Conservation (phyloP, 1,140 invertebrate species). For the Drosophila elegans region DNA sequence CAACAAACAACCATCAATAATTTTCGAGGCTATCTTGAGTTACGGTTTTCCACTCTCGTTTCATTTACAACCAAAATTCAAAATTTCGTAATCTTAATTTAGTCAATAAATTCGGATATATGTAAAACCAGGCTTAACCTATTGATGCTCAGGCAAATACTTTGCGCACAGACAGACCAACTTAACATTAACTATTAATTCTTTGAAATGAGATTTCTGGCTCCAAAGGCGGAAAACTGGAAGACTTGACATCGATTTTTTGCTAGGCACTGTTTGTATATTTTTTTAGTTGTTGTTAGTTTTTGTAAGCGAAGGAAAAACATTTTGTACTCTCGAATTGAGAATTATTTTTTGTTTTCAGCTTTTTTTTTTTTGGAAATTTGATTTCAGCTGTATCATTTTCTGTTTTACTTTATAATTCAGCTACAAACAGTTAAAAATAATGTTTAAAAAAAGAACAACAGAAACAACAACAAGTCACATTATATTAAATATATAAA, state of each 20-base stretch:
- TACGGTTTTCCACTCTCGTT: background rate
- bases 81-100: constrained; percentile 1
- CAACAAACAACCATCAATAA: background rate
- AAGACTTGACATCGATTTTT: constrained; percentile 53
- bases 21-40: background rate
- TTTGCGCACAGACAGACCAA: constrained; percentile 59
- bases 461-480: constrained; percentile 72
- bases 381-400: constrained; percentile 23
- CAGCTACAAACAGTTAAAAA: constrained; percentile 11
- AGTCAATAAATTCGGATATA: constrained; percentile 3
- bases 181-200: constrained; percentile 8
- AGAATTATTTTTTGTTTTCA: constrained; percentile 19
- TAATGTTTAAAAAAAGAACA: constrained; percentile 20
- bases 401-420: constrained; percentile 1
- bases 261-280: constrained; percentile 57
- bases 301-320: constrained; percentile 62
- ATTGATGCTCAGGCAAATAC: constrained; percentile 58
- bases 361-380: constrained; percentile 31
- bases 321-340: constrained; percentile 6
- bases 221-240: constrained; percentile 26
- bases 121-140: constrained; percentile 17
- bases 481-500: constrained; percentile 34
- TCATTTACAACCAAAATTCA: constrained; percentile 16
- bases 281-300: constrained; percentile 74
- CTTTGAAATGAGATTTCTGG: constrained; percentile 27